These are phyloP conservation scores for Dilophus febrilis DNA, from an alignment of 2,888 invertebrate genomes.

Conservation along the genomic window DNA sequence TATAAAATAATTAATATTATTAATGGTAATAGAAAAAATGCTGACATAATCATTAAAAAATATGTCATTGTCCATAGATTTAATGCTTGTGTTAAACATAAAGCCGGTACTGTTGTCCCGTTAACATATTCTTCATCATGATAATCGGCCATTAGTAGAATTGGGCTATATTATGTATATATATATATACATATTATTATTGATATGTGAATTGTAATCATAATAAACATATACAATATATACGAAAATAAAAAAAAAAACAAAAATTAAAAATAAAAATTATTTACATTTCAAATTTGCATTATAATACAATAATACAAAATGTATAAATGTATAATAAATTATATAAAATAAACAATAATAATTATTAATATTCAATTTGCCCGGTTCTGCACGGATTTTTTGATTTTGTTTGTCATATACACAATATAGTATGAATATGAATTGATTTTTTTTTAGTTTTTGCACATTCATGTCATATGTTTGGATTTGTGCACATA, in stretches of 20 bases:
- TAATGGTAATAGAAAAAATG: slow-evolving; percentile 69
- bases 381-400: too few species aligned
- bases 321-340: too few species aligned
- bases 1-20: slow-evolving; percentile 64
- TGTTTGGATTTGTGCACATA: too few species aligned
- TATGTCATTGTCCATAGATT: slow-evolving; percentile 59
- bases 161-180: slow-evolving; percentile 69
- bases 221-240: too few species aligned
- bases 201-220: slow-evolving; percentile 19
- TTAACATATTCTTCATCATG: slow-evolving; percentile 49
- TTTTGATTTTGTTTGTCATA: too few species aligned
- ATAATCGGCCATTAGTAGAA: slow-evolving; percentile 59
- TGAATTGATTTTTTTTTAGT: too few species aligned
- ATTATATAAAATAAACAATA: too few species aligned
- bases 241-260: slow-evolving; percentile 8
- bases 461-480: too few species aligned
- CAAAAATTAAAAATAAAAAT: background rate
- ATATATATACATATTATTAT: slow-evolving; percentile 25
- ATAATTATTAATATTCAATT: too few species aligned
- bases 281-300: background rate
- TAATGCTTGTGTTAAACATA: slow-evolving; percentile 64
- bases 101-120: slow-evolving; percentile 48
- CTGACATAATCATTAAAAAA: slow-evolving; percentile 58
- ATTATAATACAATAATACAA: too few species aligned
- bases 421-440: too few species aligned